A percentile compares a stretch with the other conserved stretches of the same genome.
Conservation (phyloP, 1,140 invertebrate genomes). For the Psilanteris sp. region DNA sequence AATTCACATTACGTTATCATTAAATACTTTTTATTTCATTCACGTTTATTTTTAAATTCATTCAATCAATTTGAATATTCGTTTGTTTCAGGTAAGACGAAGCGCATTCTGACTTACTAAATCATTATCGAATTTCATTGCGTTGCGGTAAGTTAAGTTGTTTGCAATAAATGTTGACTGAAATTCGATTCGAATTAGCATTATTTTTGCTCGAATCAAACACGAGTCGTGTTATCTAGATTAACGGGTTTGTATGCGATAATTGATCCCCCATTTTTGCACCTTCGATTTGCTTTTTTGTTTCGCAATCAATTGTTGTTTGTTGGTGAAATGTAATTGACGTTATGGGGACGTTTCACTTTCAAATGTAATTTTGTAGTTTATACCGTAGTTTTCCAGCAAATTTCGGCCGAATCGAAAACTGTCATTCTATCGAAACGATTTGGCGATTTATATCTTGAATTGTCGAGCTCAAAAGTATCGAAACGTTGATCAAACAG, state of each 20-base stretch:
- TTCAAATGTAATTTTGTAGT: too few relatives aligned
- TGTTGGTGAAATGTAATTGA: constrained; percentile 6
- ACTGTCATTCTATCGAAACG: too few relatives aligned
- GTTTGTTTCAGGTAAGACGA: constrained; percentile 46
- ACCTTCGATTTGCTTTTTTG: background rate
- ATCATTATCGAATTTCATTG: constrained; percentile 40
- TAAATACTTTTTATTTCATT: too few relatives aligned
- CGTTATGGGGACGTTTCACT: background rate
- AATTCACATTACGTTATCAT: too few relatives aligned
- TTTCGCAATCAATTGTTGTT: background rate
- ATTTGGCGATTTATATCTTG: too few relatives aligned
- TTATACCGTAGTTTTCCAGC: too few relatives aligned
- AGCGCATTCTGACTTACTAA: constrained; percentile 14
- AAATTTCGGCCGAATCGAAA: too few relatives aligned
- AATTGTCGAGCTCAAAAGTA: too few relatives aligned
- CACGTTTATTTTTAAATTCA: too few relatives aligned
- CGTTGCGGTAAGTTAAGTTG: constrained; percentile 44
- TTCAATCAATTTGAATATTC: constrained; percentile 41
- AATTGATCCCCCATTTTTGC: constrained; percentile 26
- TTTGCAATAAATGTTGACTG: constrained; percentile 46
- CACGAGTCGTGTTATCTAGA: constrained; percentile 18
- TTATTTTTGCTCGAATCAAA: constrained; percentile 46
- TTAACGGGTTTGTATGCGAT: constrained; percentile 35
- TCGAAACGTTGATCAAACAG: too few relatives aligned
- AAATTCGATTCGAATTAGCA: constrained; percentile 49